These are phyloP conservation scores for Lomographa bimaculata DNA, from an alignment of 2,888 invertebrate genomes.

Conservation along the genomic window DNA sequence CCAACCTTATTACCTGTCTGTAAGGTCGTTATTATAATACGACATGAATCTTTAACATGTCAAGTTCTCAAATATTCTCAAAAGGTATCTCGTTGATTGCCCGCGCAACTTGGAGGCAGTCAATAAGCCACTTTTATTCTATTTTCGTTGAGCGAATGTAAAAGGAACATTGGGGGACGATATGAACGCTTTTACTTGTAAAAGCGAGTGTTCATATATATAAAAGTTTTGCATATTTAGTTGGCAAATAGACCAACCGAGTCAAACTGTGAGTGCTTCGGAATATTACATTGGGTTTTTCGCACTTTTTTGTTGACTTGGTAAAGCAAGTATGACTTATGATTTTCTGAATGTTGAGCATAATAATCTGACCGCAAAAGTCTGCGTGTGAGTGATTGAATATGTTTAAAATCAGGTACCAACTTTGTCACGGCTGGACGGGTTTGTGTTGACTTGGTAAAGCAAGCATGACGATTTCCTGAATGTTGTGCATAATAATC, in stretches of 20 bases:
- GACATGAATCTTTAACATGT: conserved; percentile 1
- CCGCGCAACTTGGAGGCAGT: conserved; percentile 23
- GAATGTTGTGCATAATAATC: too few relatives aligned
- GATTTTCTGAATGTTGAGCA: too few relatives aligned
- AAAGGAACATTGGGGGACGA: conserved; percentile 11
- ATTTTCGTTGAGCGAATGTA: conserved; percentile 25
- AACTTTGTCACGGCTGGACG: too few relatives aligned
- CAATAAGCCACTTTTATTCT: conserved; percentile 29
- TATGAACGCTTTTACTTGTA: conserved; percentile 18
- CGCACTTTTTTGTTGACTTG: too few relatives aligned
- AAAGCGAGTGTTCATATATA: too few relatives aligned
- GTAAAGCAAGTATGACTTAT: too few relatives aligned
- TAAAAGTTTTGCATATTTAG: conserved; percentile 30
- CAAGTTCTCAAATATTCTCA: conserved; percentile 15
- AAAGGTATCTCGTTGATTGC: conserved; percentile 29
- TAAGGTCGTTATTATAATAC: not conserved
- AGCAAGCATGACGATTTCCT: too few relatives aligned
- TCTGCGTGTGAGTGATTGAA: too few relatives aligned
- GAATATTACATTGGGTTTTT: conserved; percentile 22
- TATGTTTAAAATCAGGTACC: too few relatives aligned
- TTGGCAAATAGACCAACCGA: conserved; percentile 28
- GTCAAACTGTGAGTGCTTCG: conserved; percentile 16
- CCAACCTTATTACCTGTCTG: not conserved
- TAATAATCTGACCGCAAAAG: too few relatives aligned
- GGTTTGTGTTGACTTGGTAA: too few relatives aligned